phyloP scores from a whole-genome alignment of 2,888 invertebrate species.

The Trissolcus japonicus region DNA sequence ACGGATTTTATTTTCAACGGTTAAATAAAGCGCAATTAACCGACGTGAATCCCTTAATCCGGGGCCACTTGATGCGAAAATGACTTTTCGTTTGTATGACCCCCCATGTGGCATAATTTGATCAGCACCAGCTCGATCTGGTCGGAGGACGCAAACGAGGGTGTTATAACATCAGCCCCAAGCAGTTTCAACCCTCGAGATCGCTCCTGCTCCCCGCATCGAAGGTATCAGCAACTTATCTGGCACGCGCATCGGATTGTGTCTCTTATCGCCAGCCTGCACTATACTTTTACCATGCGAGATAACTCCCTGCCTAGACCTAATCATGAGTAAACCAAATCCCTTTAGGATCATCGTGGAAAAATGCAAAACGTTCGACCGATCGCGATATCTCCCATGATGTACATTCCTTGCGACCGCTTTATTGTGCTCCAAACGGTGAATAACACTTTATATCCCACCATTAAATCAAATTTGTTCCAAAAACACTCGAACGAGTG shows the following conservation, averaged over 20 bases:
- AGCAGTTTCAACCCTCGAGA: constrained; percentile 59
- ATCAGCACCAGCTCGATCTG: constrained; percentile 63
- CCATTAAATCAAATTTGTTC: too few relatives aligned
- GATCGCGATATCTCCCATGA: constrained; percentile 4
- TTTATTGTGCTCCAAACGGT: too few relatives aligned
- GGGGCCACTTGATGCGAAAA: constrained; percentile 73
- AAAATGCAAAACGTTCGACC: constrained; percentile 59
- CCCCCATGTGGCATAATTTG: constrained; percentile 69
- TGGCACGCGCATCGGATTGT: constrained; percentile 77
- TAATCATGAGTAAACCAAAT: constrained; percentile 62
- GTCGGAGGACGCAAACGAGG: constrained; percentile 65
- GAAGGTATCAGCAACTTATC: constrained; percentile 75
- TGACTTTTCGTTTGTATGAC: constrained; percentile 70
- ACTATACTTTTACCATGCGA: constrained; percentile 72
- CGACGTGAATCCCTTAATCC: constrained; percentile 70
- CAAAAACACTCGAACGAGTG: too few relatives aligned
- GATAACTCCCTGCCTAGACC: constrained; percentile 57
- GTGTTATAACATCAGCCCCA: constrained; percentile 64
- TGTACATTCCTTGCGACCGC: too few relatives aligned
- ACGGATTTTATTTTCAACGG: constrained; percentile 18
- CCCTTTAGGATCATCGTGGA: constrained; percentile 59
- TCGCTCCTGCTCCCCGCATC: constrained; percentile 63
- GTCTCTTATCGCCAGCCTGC: constrained; percentile 75
- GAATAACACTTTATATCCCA: too few relatives aligned
- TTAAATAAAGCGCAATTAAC: constrained; percentile 59